Percentiles rank a stretch among this genome's conserved stretches.
Evolutionary conservation across 2,888 invertebrate species (phyloP).

Genomic region (Lepidocyrtoides sp.): DNA sequence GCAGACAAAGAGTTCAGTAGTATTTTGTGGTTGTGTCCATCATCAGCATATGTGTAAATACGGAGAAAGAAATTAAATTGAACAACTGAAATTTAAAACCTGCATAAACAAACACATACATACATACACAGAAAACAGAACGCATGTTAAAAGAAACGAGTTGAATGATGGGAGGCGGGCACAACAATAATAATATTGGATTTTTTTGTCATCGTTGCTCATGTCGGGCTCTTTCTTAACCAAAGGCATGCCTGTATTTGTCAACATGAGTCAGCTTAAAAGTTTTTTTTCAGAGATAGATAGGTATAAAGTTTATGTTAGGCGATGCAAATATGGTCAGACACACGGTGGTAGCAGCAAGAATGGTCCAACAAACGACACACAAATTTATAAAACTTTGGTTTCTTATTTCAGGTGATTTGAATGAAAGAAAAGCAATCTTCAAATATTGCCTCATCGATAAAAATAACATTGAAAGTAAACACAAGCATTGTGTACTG

Average conservation of each 20-base stretch:
- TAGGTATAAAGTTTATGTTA: background rate
- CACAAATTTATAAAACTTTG: background rate
- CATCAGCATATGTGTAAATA: background rate
- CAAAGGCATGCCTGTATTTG: slow-evolving; percentile 60
- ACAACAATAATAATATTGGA: slow-evolving; percentile 65
- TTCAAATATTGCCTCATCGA: slow-evolving; percentile 28
- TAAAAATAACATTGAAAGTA: slow-evolving; percentile 5
- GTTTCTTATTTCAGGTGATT: slow-evolving; percentile 43
- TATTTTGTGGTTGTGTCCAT: slow-evolving; percentile 32
- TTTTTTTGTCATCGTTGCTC: slow-evolving; percentile 41
- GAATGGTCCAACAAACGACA: slow-evolving; percentile 12
- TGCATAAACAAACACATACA: slow-evolving; percentile 7
- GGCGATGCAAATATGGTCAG: no score
- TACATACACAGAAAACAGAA: background rate
- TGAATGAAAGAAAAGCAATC: slow-evolving; percentile 38
- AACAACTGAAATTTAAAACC: slow-evolving; percentile 69
- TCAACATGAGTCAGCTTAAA: slow-evolving; percentile 76
- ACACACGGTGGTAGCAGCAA: background rate
- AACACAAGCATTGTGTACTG: background rate
- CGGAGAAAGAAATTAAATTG: slow-evolving; percentile 13
- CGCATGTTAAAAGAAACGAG: background rate
- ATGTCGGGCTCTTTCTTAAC: slow-evolving; percentile 19
- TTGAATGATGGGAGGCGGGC: slow-evolving; percentile 55
- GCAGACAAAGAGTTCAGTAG: background rate
- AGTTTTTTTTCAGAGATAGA: slow-evolving; percentile 15